Evolutionary conservation across 2,888 invertebrate species (phyloP).

Genomic region (Clusia tigrina): DNA sequence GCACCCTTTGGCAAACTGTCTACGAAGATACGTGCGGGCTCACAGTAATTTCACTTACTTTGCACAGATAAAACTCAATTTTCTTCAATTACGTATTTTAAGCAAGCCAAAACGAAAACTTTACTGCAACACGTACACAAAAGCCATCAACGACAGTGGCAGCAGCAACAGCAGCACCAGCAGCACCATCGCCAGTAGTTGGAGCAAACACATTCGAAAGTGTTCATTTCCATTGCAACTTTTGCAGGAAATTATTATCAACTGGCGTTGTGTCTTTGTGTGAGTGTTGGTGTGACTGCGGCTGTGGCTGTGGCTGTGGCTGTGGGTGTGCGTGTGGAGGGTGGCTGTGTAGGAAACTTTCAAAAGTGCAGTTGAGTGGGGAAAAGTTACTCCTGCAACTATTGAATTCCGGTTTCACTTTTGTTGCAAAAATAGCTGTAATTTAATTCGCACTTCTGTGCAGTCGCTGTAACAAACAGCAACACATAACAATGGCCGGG

Average conservation of each 20-base stretch:
- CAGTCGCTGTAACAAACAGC: not conserved
- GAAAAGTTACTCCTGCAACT: not conserved
- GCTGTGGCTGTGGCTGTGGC: not conserved
- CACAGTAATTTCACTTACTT: conserved; percentile 2
- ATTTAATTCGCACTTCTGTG: conserved; percentile 8
- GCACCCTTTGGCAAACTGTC: not conserved
- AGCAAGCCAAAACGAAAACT: not conserved
- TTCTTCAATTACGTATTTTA: conserved; percentile 19
- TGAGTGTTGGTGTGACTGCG: not conserved
- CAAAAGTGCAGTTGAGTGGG: not conserved
- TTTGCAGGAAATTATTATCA: conserved; percentile 1
- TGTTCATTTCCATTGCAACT: conserved; percentile 9
- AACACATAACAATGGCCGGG: not conserved
- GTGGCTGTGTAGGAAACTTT: conserved; percentile 1
- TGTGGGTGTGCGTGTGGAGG: not conserved
- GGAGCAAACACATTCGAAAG: not conserved
- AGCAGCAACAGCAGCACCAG: not conserved
- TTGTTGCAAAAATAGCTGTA: not conserved
- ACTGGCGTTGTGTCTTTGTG: conserved; percentile 1
- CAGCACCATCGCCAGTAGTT: not conserved
- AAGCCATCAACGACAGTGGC: conserved; percentile 10
- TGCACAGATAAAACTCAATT: conserved; percentile 13
- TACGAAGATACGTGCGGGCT: conserved; percentile 6
- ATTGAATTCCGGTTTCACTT: conserved; percentile 6
- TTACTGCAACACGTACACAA: conserved; percentile 18